These are phyloP conservation scores for Serripes groenlandicus DNA, from an alignment of 2,888 invertebrate species.

Conservation along the genomic window DNA sequence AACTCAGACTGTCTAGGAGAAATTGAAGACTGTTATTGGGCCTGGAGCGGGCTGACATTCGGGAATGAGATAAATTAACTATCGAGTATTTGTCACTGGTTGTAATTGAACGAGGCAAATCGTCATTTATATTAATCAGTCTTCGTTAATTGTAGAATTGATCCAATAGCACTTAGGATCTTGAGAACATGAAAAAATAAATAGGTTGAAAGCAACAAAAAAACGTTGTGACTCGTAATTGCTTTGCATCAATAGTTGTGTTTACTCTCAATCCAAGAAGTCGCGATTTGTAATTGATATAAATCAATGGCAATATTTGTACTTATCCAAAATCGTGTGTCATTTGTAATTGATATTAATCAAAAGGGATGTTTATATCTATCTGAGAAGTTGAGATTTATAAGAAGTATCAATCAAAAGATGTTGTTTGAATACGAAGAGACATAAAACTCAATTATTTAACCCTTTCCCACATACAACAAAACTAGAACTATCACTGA, in stretches of 20 bases:
- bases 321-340: too few species aligned
- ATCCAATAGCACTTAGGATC: neutral
- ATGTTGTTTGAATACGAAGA: neutral
- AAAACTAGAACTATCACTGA: too few species aligned
- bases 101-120: conserved; percentile 24
- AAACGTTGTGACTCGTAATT: neutral
- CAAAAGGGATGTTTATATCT: neutral
- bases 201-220: neutral
- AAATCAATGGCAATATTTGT: too few species aligned
- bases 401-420: neutral
- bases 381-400: neutral
- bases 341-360: neutral
- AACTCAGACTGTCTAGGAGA: neutral
- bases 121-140: conserved; percentile 27
- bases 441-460: neutral
- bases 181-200: neutral
- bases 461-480: too few species aligned
- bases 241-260: neutral
- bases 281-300: neutral
- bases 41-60: conserved; percentile 10
- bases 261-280: neutral
- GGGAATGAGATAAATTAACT: conserved; percentile 18
- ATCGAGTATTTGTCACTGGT: conserved; percentile 27
- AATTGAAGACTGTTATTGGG: conserved; percentile 3
- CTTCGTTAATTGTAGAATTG: conserved; percentile 25